Evolutionary conservation across 2,888 invertebrate genomes (phyloP).

Genomic region (Leucoma salicis): DNA sequence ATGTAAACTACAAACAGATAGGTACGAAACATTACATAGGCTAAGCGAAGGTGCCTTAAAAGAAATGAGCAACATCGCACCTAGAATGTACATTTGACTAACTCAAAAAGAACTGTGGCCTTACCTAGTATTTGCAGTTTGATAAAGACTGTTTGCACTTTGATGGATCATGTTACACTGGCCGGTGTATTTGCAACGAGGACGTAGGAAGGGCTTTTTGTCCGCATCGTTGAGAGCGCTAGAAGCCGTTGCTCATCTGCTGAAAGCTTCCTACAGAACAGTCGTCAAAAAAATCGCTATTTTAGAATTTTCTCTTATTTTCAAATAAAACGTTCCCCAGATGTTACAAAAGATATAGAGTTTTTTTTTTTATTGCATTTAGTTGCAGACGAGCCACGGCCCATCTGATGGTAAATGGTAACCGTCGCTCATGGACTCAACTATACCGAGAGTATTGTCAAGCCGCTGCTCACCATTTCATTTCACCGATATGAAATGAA

Average conservation of each 20-base stretch:
- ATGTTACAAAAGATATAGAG: too few relatives aligned
- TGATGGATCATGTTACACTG: slow-evolving; percentile 17
- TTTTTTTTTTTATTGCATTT: too few relatives aligned
- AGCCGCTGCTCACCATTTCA: too few relatives aligned
- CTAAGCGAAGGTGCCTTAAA: slow-evolving; percentile 32
- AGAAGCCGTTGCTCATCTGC: slow-evolving; percentile 68
- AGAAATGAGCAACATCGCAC: slow-evolving; percentile 49
- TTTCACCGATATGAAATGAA: too few relatives aligned
- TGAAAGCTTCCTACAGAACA: slow-evolving; percentile 64
- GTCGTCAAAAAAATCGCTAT: slow-evolving; percentile 59
- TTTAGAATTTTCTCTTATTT: slow-evolving; percentile 40
- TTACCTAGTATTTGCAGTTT: slow-evolving; percentile 36
- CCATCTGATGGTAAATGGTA: too few relatives aligned
- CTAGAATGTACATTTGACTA: slow-evolving; percentile 32
- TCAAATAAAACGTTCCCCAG: slow-evolving; percentile 33
- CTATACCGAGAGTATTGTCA: too few relatives aligned
- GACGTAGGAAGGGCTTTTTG: slow-evolving; percentile 58
- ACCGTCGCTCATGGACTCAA: too few relatives aligned
- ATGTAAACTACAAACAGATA: slow-evolving; percentile 22
- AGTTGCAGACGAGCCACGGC: too few relatives aligned
- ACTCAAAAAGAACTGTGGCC: slow-evolving; percentile 42
- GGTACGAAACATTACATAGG: slow-evolving; percentile 18
- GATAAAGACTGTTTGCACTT: slow-evolving; percentile 28
- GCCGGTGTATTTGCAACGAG: slow-evolving; percentile 35
- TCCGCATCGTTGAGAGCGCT: slow-evolving; percentile 41